A percentile compares a stretch with the other conserved stretches of the same genome.
These are phyloP conservation scores for Dichetophora obliterata DNA, from an alignment of 2,888 invertebrate species.

Conservation along the genomic window DNA sequence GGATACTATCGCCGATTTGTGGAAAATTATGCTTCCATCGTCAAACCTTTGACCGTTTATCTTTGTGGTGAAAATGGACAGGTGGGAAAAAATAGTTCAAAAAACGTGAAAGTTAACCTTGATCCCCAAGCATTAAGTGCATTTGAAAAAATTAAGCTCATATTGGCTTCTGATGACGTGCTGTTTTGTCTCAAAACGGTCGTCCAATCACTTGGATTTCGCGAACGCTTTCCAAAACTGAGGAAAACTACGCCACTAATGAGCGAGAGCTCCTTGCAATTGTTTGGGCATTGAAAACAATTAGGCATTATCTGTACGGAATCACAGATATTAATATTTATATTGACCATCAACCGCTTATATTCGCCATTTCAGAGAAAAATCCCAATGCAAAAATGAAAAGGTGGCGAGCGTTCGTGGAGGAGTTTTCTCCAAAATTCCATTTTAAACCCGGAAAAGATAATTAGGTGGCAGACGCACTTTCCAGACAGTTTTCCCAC, in stretches of 20 bases:
- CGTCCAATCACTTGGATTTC: constrained; percentile 43
- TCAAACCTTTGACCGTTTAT: constrained; percentile 40
- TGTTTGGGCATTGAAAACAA: constrained; percentile 53
- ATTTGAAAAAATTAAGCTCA: constrained; percentile 37
- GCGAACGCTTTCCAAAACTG: constrained; percentile 39
- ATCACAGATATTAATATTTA: constrained; percentile 46
- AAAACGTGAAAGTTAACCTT: constrained; percentile 38
- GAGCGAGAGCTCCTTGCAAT: constrained; percentile 38
- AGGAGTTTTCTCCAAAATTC: constrained; percentile 44
- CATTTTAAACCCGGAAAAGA: constrained; percentile 45
- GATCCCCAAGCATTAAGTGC: constrained; percentile 40
- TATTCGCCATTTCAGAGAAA: constrained; percentile 43
- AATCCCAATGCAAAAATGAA: constrained; percentile 44
- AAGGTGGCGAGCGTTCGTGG: constrained; percentile 38
- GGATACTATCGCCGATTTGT: constrained; percentile 43
- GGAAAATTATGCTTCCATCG: constrained; percentile 43
- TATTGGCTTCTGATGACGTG: constrained; percentile 42
- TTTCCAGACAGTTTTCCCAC: constrained; percentile 42
- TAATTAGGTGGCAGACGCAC: constrained; percentile 46
- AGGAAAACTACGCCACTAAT: constrained; percentile 48
- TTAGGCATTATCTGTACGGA: constrained; percentile 63
- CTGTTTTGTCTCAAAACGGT: constrained; percentile 44
- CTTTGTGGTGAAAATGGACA: constrained; percentile 43
- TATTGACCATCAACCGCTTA: constrained; percentile 48
- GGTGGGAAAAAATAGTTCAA: constrained; percentile 33